phyloP scores from a whole-genome alignment of 2,797 vertebrate genomes.

The Aplochiton taeniatus region DNA sequence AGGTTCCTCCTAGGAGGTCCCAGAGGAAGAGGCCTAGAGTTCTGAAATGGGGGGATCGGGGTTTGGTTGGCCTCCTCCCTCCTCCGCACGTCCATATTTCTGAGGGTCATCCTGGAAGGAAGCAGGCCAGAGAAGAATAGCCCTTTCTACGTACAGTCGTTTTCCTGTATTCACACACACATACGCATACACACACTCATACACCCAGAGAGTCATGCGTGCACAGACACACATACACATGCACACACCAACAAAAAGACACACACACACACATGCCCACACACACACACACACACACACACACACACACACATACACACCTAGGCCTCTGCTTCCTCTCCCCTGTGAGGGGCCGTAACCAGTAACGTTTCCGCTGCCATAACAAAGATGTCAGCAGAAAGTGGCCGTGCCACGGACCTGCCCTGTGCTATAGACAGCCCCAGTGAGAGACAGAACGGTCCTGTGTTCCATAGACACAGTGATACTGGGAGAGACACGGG shows the following conservation, averaged over 20 bases:
- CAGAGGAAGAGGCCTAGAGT: slow-evolving; percentile 60
- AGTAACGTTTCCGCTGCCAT: slow-evolving; percentile 47
- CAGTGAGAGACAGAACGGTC: neutral
- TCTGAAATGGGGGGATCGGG: slow-evolving; percentile 26
- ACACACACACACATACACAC: slow-evolving; percentile 3
- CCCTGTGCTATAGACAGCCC: slow-evolving; percentile 7
- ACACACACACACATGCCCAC: slow-evolving; percentile 5
- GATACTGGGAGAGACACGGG: no score
- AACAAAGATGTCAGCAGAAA: slow-evolving; percentile 59
- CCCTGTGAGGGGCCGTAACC: slow-evolving; percentile 23
- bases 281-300: slow-evolving; percentile 1
- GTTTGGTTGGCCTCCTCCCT: slow-evolving; percentile 15
- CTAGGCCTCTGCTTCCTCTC: slow-evolving; percentile 55
- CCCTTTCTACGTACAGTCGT: slow-evolving; percentile 55
- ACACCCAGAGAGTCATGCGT: slow-evolving; percentile 28
- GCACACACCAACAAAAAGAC: neutral
- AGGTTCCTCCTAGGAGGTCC: slow-evolving; percentile 45
- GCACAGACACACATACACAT: slow-evolving; percentile 42
- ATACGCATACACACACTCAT: slow-evolving; percentile 27
- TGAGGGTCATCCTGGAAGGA: slow-evolving; percentile 73
- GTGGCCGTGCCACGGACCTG: slow-evolving; percentile 8
- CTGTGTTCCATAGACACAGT: no score
- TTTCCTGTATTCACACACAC: slow-evolving; percentile 56
- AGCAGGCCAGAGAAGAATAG: slow-evolving; percentile 74
- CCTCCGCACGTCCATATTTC: slow-evolving; percentile 43